Base-by-base conservation (phyloP, 2,113 vertebrate species). In the Vanacampus margaritifer region DNA sequence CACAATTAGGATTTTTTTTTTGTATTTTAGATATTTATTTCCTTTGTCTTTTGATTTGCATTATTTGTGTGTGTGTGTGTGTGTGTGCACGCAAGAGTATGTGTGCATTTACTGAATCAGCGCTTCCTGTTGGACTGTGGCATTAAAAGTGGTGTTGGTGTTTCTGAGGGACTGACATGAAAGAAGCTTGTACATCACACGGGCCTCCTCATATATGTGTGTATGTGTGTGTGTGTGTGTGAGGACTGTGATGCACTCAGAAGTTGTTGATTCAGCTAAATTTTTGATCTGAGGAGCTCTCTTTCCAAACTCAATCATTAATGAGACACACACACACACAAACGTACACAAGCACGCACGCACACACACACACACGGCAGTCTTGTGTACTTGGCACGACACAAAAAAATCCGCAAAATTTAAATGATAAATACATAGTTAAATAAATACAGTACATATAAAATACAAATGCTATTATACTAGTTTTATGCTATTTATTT, bases 241-340 rank as follows among this genome's bases (percentile, higher is more conserved):
- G 56, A 54, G 74, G 36, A 32, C 41, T 62, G 28, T 64, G 41
- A 41, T 37, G 51, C 56, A 26, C 61, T 57, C 69, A 64, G 68
- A 61, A 70, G 60, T 62, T 70, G 69, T 71, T 71, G 69, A 71
- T 64, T 71, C 61, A 64, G 69, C 69, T 57, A 64, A 57, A 71
- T 64, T 53, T 71, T 71, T 71, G 51, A 71, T 57, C 61, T 63
- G 21, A 54, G 35, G 28, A 43, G 54, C 51, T 70, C 68, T 70
- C 60, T 12, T 39, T 23, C 53, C 60, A 64, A 62, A 64, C 51
- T 71, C 61, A 71, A 62, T 86, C 72, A 83, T 83, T 81, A 83
- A 81, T 84, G 76, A 88, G 69, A 58, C 57, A 36, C 2, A 39
- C 43, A 17, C 64, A 13, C 2, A 39, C 7, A 17, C 46, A 53